Evolutionary conservation across 2,113 vertebrate species (phyloP), one percentile per base, ranked within the genome.

Genomic region (Oryzias melastigma): DNA sequence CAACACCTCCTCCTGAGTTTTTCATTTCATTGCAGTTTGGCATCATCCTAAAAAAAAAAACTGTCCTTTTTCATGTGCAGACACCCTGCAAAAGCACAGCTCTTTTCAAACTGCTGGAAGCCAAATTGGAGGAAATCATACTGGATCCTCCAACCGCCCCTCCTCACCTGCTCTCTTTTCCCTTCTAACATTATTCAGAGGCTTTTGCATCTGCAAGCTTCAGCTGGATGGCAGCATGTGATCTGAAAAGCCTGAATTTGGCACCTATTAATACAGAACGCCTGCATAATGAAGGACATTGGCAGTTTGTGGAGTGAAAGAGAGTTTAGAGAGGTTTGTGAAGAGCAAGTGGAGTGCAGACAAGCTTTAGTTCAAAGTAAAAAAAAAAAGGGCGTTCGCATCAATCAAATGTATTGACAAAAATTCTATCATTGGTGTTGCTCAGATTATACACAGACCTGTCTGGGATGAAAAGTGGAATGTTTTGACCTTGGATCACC

Each of bases 211-310:
- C 55, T 50, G 48, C 52, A 29, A 50, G 42, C 76, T 65, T 55
- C 16, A 60, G 64, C 56, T 58, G 35, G 52, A 73, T 57, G 5
- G 18, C 65, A 42, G 52, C 52, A 49, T 47, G 27, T 27, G 46
- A 80, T 79, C 65, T 72, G 65, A 73, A 56, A 35, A 61, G 65
- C n/a, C 14, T 46, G 41, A 64, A 65, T 67, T 58, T 80, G 71
- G 53, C 58, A 42, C 48, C 3, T 57, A 75, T 65, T 24, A 71
- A 80, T 65, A n/a, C 18, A 54, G 58, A 73, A 68, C 47, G 1
- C 18, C 13, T 63, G 49, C 58, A 69, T 65, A 43, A 73, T 70
- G 54, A 43, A 35, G 62, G 27, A 24, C 22, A 40, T 3, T 58
- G 65, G 44, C 27, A 53, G 68, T 43, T 20, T 55, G 47, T 45